These are phyloP conservation scores for Microctonus hyperodae DNA, from an alignment of 2,888 invertebrate species.

Conservation along the genomic window DNA sequence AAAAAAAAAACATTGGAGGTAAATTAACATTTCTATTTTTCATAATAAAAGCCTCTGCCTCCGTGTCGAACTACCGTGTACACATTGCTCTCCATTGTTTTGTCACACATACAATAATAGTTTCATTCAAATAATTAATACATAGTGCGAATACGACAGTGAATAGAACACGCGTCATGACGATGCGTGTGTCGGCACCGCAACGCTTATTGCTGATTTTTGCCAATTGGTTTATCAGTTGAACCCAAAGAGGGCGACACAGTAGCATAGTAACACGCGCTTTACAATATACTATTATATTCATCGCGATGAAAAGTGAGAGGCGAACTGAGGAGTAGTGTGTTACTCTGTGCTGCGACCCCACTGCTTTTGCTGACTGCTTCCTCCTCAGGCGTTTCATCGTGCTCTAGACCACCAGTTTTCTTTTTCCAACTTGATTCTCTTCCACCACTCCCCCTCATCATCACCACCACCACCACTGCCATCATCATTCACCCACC, in stretches of 20 bases:
- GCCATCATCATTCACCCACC: constrained; percentile 38
- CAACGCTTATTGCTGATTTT: constrained; percentile 8
- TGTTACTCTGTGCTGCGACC: not conserved
- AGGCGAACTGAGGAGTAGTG: not conserved
- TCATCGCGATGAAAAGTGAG: not conserved
- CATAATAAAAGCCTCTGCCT: no score
- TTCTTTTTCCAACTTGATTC: constrained; percentile 21
- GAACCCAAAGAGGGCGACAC: constrained; percentile 47
- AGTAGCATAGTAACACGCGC: constrained; percentile 60
- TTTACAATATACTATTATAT: not conserved
- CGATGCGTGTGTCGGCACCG: constrained; percentile 36
- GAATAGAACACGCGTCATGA: constrained; percentile 4
- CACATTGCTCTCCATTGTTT: no score
- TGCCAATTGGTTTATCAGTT: constrained; percentile 12
- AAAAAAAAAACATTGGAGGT: not conserved
- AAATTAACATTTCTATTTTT: not conserved
- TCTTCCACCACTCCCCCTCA: constrained; percentile 63
- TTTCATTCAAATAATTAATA: not conserved
- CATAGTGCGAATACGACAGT: not conserved
- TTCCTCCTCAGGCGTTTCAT: constrained; percentile 20
- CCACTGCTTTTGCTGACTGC: not conserved
- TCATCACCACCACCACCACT: constrained; percentile 61
- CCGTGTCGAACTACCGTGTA: no score
- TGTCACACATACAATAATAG: no score
- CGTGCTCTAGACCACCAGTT: constrained; percentile 46